A percentile compares a stretch with the other conserved stretches of the same genome.
phyloP scores from a whole-genome alignment of 2,113 vertebrate genomes.

The Malurus melanocephalus region DNA sequence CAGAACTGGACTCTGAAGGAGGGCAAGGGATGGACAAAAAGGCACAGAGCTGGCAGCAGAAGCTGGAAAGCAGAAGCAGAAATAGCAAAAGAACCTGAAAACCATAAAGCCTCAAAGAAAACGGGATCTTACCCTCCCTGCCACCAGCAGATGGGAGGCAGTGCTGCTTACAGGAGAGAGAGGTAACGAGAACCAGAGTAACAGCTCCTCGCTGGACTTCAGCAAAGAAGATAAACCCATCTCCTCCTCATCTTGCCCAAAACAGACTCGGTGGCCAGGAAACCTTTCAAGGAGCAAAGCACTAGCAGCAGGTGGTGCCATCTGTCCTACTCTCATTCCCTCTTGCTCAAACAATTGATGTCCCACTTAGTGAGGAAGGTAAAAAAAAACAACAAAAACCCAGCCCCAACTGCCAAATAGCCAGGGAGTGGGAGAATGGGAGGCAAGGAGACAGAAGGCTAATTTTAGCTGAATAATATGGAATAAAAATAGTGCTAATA shows the following conservation, averaged over 20 bases:
- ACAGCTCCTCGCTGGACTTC: not conserved
- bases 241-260: not conserved
- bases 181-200: not conserved
- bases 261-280: not conserved
- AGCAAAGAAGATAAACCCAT: not conserved
- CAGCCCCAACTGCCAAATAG: not conserved
- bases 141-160: not conserved
- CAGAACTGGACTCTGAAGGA: not conserved
- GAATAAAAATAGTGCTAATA: not conserved
- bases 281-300: not conserved
- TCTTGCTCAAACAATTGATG: not conserved
- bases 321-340: not conserved
- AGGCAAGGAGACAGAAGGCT: not conserved
- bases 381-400: not conserved
- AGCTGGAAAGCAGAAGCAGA: not conserved
- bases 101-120: not conserved
- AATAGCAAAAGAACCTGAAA: not conserved
- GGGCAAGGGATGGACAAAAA: not conserved
- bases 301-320: slow-evolving; percentile 6
- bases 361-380: not conserved
- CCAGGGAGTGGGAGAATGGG: not conserved
- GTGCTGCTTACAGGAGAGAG: not conserved
- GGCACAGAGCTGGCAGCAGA: not conserved
- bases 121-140: not conserved
- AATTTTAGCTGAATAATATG: not conserved